phyloP scores from a whole-genome alignment of 2,113 vertebrate genomes.

The Sigmodon hispidus region DNA sequence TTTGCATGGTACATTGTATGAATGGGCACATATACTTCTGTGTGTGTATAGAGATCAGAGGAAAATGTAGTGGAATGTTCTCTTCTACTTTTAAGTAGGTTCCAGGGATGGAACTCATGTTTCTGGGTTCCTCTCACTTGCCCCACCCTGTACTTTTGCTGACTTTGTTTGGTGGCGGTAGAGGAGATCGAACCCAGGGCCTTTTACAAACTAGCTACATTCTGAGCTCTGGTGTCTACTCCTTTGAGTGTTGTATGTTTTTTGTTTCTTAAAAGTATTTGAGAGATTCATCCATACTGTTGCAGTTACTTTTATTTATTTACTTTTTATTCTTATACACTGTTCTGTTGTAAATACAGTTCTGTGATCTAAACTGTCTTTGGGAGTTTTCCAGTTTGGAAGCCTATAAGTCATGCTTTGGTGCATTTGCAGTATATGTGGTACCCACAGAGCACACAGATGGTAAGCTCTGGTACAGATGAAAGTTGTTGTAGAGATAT shows the following conservation, averaged over 20 bases:
- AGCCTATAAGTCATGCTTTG: not conserved
- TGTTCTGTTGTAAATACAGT: not conserved
- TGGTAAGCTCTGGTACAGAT: not conserved
- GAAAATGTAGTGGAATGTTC: not conserved
- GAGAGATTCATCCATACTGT: not conserved
- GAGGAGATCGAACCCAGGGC: not conserved
- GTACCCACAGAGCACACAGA: not conserved
- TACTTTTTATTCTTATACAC: not conserved
- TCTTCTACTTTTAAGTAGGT: not conserved
- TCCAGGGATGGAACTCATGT: not conserved
- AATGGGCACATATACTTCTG: too few relatives aligned
- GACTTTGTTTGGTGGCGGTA: too few relatives aligned
- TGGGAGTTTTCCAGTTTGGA: not conserved
- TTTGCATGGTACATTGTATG: not conserved
- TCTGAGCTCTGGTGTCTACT: not conserved
- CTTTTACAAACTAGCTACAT: not conserved
- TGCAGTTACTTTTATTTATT: not conserved
- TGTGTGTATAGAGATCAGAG: not conserved
- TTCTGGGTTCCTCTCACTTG: not conserved
- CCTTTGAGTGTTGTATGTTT: not conserved
- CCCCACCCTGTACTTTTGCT: not conserved
- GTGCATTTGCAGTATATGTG: not conserved
- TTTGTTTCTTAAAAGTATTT: not conserved
- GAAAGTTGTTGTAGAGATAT: not conserved
- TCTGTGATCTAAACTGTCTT: not conserved